Evolutionary conservation across 2,888 invertebrate genomes (phyloP).

Genomic region (Notocelia uddmanniana): DNA sequence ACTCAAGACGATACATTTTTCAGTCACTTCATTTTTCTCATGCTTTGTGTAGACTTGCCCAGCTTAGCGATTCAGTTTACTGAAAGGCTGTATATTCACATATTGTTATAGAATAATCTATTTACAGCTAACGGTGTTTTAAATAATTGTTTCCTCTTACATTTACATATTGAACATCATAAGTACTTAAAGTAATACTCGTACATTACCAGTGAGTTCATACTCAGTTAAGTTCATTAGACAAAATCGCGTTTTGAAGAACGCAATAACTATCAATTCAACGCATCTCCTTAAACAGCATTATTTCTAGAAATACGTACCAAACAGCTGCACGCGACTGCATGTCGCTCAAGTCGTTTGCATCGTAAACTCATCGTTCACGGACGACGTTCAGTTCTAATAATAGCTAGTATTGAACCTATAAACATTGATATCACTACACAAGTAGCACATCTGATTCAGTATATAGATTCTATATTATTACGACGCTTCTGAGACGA

Average conservation of each 20-base stretch:
- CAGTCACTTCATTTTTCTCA: not conserved
- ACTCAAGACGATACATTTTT: not conserved
- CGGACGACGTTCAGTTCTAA: slow-evolving; percentile 39
- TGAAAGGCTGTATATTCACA: no score
- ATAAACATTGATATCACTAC: slow-evolving; percentile 23
- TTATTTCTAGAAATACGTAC: slow-evolving; percentile 2
- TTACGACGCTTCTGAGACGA: no score
- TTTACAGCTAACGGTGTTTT: no score
- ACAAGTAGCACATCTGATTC: slow-evolving; percentile 3
- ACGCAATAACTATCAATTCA: not conserved
- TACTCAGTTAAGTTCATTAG: not conserved
- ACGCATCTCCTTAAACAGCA: slow-evolving; percentile 4
- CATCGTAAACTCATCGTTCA: slow-evolving; percentile 32
- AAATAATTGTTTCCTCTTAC: no score
- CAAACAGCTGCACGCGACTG: slow-evolving; percentile 33
- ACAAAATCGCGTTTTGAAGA: not conserved
- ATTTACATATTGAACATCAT: no score
- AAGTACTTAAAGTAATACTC: no score
- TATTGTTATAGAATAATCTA: no score
- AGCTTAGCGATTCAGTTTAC: no score
- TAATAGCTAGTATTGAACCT: slow-evolving; percentile 37
- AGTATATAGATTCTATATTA: not conserved
- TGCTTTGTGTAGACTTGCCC: no score
- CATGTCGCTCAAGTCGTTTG: slow-evolving; percentile 28
- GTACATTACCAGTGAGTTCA: no score